Conservation (phyloP, 64 coral and sea anemone genomes). For the Pocillopora verrucosa region DNA sequence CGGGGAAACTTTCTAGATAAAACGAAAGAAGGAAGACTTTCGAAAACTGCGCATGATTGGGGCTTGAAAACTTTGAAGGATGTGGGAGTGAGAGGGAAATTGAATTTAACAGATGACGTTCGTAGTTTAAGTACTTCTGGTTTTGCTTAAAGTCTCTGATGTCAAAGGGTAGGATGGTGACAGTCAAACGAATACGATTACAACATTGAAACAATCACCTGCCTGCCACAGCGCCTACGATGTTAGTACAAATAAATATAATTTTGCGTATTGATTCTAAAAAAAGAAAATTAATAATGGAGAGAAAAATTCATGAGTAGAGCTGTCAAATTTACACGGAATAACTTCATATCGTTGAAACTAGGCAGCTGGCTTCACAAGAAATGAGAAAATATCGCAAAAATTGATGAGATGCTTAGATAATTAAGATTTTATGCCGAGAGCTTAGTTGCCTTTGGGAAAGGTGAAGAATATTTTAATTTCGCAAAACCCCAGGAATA, state of each 20-base stretch:
- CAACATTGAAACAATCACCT: constrained; percentile 1
- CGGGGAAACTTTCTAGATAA: too few species aligned
- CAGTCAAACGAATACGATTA: too few species aligned
- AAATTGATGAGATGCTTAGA: background rate
- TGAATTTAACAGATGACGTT: background rate
- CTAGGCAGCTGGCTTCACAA: background rate
- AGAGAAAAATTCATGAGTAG: background rate
- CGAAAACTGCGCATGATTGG: background rate
- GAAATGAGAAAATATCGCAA: background rate
- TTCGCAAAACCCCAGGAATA: background rate
- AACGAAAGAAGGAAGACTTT: background rate
- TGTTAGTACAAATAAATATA: constrained; percentile 1
- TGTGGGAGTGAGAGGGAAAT: background rate
- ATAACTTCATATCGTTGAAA: background rate
- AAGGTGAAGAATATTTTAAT: background rate
- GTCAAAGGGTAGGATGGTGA: background rate
- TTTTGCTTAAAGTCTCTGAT: background rate
- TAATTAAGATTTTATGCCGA: background rate
- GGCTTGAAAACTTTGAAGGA: constrained; percentile 23
- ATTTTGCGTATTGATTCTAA: constrained; percentile 5
- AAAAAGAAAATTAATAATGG: constrained; percentile 6
- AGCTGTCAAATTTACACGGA: background rate
- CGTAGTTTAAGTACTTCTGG: background rate
- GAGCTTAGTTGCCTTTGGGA: background rate
- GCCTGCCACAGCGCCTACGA: background rate